Conservation (phyloP, 2,113 vertebrate species). For the Etheostoma spectabile region DNA sequence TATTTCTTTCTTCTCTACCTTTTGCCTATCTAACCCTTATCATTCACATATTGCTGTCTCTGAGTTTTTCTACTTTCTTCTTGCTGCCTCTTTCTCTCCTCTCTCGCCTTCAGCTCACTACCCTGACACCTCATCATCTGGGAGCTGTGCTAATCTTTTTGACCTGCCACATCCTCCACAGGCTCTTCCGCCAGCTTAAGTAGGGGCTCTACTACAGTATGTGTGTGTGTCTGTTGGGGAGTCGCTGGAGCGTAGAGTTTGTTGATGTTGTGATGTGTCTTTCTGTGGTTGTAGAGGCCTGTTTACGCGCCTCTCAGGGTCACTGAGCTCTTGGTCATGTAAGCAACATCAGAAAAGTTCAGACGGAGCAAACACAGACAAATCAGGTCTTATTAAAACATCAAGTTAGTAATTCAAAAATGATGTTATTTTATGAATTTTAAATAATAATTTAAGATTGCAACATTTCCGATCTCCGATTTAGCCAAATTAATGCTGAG, state of each 20-base stretch:
- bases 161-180: slow-evolving; percentile 65
- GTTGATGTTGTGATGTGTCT: slow-evolving; percentile 32
- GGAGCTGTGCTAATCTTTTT: slow-evolving; percentile 66
- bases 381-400: not conserved
- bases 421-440: too few species aligned
- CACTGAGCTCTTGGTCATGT: slow-evolving; percentile 45
- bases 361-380: slow-evolving; percentile 1
- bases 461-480: not conserved
- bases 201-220: slow-evolving; percentile 42
- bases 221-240: slow-evolving; percentile 32
- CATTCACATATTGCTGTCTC: not conserved
- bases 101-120: slow-evolving; percentile 24
- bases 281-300: slow-evolving; percentile 27
- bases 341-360: slow-evolving; percentile 41
- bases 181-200: slow-evolving; percentile 61
- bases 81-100: not conserved
- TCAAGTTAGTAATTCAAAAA: not conserved
- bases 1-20: not conserved
- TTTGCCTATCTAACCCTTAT: not conserved
- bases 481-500: not conserved
- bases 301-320: slow-evolving; percentile 36
- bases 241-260: slow-evolving; percentile 5
- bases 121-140: slow-evolving; percentile 59
- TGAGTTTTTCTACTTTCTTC: not conserved
- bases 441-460: not conserved